These are phyloP conservation scores for Gryllus bimaculatus DNA, from an alignment of 1,140 invertebrate species.

Conservation along the genomic window DNA sequence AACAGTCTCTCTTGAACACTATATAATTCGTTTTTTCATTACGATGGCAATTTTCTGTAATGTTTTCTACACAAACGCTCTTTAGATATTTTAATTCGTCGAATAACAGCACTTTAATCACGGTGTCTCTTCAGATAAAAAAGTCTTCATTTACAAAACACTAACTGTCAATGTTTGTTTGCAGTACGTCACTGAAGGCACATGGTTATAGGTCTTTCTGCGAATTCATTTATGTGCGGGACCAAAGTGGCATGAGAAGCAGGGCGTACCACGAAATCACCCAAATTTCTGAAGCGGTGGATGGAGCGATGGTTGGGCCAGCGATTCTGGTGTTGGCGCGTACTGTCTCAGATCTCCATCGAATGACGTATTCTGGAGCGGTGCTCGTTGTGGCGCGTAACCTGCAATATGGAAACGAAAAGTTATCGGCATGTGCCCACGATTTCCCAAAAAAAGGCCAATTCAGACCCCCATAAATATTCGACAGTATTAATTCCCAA, in stretches of 20 bases:
- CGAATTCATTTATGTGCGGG: neutral
- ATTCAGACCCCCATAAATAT: too few species aligned
- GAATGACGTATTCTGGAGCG: conserved; percentile 46
- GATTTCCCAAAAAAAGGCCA: too few species aligned
- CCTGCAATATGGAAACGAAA: conserved; percentile 32
- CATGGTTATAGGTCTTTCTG: neutral
- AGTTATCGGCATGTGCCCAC: too few species aligned
- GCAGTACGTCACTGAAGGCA: neutral
- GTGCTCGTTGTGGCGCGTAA: conserved; percentile 46
- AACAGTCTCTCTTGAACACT: neutral
- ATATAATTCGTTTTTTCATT: neutral
- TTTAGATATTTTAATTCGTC: too few species aligned
- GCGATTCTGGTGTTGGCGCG: conserved; percentile 45
- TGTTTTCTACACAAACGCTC: too few species aligned
- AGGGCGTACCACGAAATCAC: neutral
- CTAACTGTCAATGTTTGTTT: neutral
- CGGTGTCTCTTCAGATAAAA: conserved; percentile 4
- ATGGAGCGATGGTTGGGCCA: conserved; percentile 45
- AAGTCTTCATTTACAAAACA: neutral
- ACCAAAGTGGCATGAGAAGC: neutral
- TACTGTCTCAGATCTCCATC: conserved; percentile 54
- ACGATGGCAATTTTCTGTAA: neutral
- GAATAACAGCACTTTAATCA: neutral
- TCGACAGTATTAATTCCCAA: too few species aligned
- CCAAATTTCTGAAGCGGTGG: neutral